Evolutionary conservation across 2,888 invertebrate species (phyloP), one percentile per base, ranked within the genome.

Genomic region (Xestia sexstrigata): DNA sequence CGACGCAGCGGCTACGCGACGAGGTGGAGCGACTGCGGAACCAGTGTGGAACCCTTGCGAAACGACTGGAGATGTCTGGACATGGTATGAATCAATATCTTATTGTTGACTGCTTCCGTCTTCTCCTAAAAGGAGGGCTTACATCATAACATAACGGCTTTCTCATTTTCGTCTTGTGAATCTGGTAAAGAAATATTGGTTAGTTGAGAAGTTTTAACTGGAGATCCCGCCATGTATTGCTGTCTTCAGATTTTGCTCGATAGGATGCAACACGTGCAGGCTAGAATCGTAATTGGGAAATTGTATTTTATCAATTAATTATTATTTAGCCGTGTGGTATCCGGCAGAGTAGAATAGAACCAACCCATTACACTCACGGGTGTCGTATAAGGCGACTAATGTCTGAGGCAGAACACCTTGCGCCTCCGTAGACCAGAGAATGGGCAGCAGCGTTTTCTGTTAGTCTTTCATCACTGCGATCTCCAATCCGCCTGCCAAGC

Each of bases 11-110:
- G 62, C 93, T 97, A 9, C 90, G 94, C 23, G 96, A 95, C 35
- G 94, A 94, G 77, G 96, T 97, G 23, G 94, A 95, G 75, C 89
- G 93, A 35, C 91, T 97, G 67, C 88, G 96, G 20, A 94, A 94
- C 74, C 95, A 96, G 84, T 97, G 97, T 84, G 95, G 96, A 75
- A 93, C 94, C 35, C 92, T 97, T 71, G 94, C 96, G 30, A 96
- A 96, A 80, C 90, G 94, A 62, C 92, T 97, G 15, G 96, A 96
- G 88, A 93, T 95, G 93, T 90, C 91, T 8, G 93, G 93, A 62
- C 93, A 91, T 83, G 94, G 95, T 95, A 89, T 89, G 82, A 55
- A 72, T 67, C 67, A 26, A 26, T 65, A 65, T 66, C 20, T 47
- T 20, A 26, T 39, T 49, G 23, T 62, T 60, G 45, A n/a, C 20